A percentile compares a stretch with the other conserved stretches of the same genome.
phyloP scores from a whole-genome alignment of 2,797 vertebrate species.

The Myotis findleyi region DNA sequence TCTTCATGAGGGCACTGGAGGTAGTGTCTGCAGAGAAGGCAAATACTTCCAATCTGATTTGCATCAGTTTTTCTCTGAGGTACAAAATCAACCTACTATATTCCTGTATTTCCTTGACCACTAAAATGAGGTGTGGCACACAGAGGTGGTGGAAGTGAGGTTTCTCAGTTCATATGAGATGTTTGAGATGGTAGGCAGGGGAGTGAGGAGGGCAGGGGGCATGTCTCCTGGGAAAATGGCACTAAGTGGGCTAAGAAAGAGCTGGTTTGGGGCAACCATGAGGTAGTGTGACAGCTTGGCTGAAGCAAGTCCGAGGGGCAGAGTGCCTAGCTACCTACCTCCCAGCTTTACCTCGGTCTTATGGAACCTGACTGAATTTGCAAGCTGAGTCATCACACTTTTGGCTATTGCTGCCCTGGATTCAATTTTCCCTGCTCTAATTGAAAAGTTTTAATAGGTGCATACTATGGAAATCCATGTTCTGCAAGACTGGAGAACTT shows the following conservation, averaged over 20 bases:
- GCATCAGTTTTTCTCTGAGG: neutral
- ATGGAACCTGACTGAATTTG: neutral
- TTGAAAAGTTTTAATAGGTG: conserved; percentile 56
- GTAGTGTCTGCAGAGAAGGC: neutral
- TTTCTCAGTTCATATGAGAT: neutral
- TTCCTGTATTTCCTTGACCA: neutral
- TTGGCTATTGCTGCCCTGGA: neutral
- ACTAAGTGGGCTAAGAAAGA: neutral
- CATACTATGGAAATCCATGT: neutral
- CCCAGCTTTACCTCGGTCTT: neutral
- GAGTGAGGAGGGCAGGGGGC: accelerated
- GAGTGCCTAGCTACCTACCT: neutral
- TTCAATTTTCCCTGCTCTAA: conserved; percentile 11
- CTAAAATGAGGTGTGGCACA: neutral
- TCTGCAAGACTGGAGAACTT: conserved; percentile 62
- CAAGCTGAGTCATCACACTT: neutral
- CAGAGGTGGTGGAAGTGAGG: neutral
- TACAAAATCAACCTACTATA: neutral
- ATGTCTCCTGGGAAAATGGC: neutral
- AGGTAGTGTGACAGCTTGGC: neutral
- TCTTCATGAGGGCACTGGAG: neutral
- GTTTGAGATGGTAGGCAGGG: too few relatives aligned
- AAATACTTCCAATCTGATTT: neutral
- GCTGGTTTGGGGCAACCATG: neutral
- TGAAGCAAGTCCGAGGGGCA: neutral